Percentiles rank a stretch among this genome's conserved stretches.
These are phyloP conservation scores for Netelia inedita DNA, from an alignment of 2,888 invertebrate species.

Conservation along the genomic window DNA sequence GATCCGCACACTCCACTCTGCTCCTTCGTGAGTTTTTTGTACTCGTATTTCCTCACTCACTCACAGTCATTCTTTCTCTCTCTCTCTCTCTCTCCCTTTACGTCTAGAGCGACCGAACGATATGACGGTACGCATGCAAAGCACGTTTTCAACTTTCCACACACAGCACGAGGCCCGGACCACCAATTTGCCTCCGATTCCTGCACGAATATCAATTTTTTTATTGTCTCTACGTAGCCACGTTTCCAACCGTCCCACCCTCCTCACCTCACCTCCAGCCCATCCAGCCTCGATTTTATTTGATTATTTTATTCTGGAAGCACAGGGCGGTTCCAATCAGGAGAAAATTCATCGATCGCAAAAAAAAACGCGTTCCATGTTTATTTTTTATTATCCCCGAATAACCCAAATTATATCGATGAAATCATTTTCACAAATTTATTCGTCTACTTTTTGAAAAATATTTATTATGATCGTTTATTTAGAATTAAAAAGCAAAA, in stretches of 20 bases:
- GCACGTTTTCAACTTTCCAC: constrained; percentile 73
- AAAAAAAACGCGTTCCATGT: neutral
- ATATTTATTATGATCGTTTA: too few relatives aligned
- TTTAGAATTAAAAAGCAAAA: too few relatives aligned
- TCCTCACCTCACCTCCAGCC: neutral
- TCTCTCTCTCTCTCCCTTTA: constrained; percentile 21
- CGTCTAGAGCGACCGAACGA: constrained; percentile 24
- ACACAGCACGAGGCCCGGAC: constrained; percentile 56
- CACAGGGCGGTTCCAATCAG: constrained; percentile 8
- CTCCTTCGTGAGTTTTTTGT: neutral
- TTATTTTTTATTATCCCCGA: constrained; percentile 5
- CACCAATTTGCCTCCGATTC: constrained; percentile 68
- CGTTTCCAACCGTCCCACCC: constrained; percentile 11
- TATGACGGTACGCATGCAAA: constrained; percentile 59
- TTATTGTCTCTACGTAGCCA: constrained; percentile 31
- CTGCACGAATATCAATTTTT: constrained; percentile 63
- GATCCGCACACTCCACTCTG: constrained; percentile 52
- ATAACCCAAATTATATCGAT: neutral
- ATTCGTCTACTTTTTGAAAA: too few relatives aligned
- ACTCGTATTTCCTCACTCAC: neutral
- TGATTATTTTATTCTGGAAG: constrained; percentile 36
- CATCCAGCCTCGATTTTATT: constrained; percentile 44
- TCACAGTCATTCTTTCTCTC: neutral
- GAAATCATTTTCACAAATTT: neutral
- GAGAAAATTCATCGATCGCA: constrained; percentile 28